Evolutionary conservation across 1,140 invertebrate genomes (phyloP).

Genomic region (Drosophila rufa): DNA sequence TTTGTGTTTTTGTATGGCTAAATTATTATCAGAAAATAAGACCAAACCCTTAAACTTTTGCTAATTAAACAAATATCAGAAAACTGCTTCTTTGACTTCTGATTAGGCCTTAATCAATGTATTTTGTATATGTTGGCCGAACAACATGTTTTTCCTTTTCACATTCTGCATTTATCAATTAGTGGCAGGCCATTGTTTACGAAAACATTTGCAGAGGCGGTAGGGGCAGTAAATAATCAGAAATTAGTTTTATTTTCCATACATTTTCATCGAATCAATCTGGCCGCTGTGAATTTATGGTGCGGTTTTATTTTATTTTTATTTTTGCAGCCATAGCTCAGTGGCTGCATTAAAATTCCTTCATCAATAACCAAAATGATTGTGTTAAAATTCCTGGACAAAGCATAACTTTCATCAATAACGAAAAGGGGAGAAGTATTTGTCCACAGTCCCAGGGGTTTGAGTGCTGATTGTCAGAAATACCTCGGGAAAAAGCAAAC

Average conservation of each 20-base stretch:
- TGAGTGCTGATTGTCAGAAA: not conserved
- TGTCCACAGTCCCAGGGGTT: constrained; percentile 2
- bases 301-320: not conserved
- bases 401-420: constrained; percentile 7
- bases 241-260: constrained; percentile 31
- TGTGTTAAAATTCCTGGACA: constrained; percentile 18
- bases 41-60: too few relatives aligned
- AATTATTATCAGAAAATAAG: not conserved
- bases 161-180: constrained; percentile 19
- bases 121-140: too few relatives aligned
- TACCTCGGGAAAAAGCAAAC: constrained; percentile 21
- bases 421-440: constrained; percentile 7
- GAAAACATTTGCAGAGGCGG: constrained; percentile 16
- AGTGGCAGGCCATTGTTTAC: constrained; percentile 16
- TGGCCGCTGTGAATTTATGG: constrained; percentile 4
- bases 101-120: constrained; percentile 3
- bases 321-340: not conserved
- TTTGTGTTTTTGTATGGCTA: not conserved
- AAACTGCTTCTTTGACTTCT: not conserved
- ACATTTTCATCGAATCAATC: constrained; percentile 5
- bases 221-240: constrained; percentile 1
- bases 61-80: not conserved
- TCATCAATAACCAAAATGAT: constrained; percentile 20
- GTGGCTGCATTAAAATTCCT: constrained; percentile 8
- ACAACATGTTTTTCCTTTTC: not conserved